These are phyloP conservation scores for Brachyalestes nurse DNA, from an alignment of 2,797 vertebrate species.

Conservation along the genomic window DNA sequence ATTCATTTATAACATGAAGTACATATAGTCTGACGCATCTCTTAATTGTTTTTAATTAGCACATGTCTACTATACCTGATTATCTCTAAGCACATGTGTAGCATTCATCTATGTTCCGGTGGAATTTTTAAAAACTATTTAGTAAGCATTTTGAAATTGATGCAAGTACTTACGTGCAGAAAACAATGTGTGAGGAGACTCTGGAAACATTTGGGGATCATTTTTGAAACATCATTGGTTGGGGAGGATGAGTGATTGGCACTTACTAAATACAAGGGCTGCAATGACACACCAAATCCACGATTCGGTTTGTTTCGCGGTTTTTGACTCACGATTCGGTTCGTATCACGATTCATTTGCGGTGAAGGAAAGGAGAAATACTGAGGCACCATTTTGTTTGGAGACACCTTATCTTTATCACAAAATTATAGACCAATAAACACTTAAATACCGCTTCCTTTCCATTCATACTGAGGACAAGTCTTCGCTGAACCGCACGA, in stretches of 20 bases:
- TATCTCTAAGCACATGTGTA: constrained; percentile 5
- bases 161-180: neutral
- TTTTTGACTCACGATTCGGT: no score
- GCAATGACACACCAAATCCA: no score
- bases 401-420: no score
- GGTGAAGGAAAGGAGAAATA: no score
- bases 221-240: neutral
- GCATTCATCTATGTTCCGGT: neutral
- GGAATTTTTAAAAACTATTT: no score
- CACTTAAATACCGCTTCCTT: no score
- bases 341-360: no score
- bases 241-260: neutral
- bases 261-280: neutral
- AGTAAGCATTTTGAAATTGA: neutral
- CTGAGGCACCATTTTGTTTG: no score
- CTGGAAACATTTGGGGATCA: neutral
- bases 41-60: neutral
- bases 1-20: neutral
- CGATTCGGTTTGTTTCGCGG: no score
- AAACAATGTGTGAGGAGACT: neutral
- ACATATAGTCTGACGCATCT: neutral
- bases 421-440: no score
- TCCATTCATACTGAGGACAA: no score
- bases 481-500: no score
- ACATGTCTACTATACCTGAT: neutral